Percentiles rank a stretch among this genome's conserved stretches.
These are phyloP conservation scores for Phalacrocorax brasilianus DNA, from an alignment of 2,113 vertebrate genomes.

Conservation along the genomic window DNA sequence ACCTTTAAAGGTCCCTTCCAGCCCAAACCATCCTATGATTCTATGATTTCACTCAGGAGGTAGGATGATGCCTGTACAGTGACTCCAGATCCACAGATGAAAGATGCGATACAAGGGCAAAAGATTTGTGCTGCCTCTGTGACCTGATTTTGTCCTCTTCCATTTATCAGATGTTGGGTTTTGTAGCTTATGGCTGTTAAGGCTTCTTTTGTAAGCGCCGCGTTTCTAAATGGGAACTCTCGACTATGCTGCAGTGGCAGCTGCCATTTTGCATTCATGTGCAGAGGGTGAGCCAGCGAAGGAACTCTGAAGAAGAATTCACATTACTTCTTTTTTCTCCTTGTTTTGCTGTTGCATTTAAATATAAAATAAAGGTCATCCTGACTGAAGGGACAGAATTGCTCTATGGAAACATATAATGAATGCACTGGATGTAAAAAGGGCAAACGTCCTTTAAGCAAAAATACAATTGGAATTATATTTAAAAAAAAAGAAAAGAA, in stretches of 20 bases:
- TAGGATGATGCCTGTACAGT: background rate
- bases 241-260: background rate
- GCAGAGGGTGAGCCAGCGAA: background rate
- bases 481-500: background rate
- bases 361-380: conserved; percentile 57
- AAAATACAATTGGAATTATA: background rate
- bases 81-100: background rate
- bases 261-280: conserved; percentile 57
- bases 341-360: conserved; percentile 28
- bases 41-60: background rate
- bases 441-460: conserved; percentile 36
- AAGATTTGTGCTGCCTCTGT: background rate
- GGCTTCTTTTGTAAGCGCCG: conserved; percentile 12
- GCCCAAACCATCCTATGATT: background rate
- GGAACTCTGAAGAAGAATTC: background rate
- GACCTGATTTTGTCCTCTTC: conserved; percentile 65
- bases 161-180: conserved; percentile 43
- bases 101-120: background rate
- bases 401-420: background rate
- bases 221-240: conserved; percentile 15
- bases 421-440: conserved; percentile 4
- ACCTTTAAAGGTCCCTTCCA: background rate
- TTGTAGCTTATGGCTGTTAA: conserved; percentile 44
- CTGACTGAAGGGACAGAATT: conserved; percentile 4
- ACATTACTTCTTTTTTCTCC: background rate